phyloP scores from a whole-genome alignment of 2,113 vertebrate genomes.

The Chelonoidis abingdonii region DNA sequence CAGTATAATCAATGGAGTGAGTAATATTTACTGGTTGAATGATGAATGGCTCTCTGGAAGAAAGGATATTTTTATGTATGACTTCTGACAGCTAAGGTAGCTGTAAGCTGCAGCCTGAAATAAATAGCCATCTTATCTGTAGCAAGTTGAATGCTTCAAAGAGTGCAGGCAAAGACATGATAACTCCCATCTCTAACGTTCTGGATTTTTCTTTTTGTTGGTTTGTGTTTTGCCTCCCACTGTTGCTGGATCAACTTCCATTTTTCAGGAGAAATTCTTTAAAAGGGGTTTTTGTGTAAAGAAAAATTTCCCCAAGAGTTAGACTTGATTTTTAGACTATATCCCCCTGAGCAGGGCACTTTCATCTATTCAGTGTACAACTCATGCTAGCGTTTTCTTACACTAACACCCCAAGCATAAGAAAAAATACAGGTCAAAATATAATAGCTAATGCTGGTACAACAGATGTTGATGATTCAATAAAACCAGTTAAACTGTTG shows the following conservation, averaged over 20 bases:
- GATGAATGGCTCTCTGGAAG: slow-evolving; percentile 50
- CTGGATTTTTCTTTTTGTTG: slow-evolving; percentile 33
- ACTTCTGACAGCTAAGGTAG: slow-evolving; percentile 67
- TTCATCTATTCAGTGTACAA: neutral
- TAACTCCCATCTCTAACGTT: slow-evolving; percentile 25
- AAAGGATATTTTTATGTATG: slow-evolving; percentile 67
- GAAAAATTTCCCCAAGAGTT: neutral
- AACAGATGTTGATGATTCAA: slow-evolving; percentile 22
- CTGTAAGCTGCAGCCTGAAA: slow-evolving; percentile 53
- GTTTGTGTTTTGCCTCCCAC: neutral
- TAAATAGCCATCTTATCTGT: slow-evolving; percentile 67
- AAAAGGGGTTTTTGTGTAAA: neutral
- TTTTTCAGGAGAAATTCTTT: slow-evolving; percentile 16
- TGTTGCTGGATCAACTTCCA: slow-evolving; percentile 4
- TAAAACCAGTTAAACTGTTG: neutral
- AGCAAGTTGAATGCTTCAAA: slow-evolving; percentile 46
- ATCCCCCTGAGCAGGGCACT: neutral
- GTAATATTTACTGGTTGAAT: slow-evolving; percentile 74
- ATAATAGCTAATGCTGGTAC: neutral
- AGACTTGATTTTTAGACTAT: neutral
- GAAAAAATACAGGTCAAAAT: slow-evolving; percentile 21
- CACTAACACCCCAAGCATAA: neutral
- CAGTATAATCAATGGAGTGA: slow-evolving; percentile 67
- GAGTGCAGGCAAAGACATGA: neutral
- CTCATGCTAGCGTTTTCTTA: neutral